Evolutionary conservation across 2,113 vertebrate species (phyloP), one percentile per base, ranked within the genome.

Genomic region (Cacatua alba): DNA sequence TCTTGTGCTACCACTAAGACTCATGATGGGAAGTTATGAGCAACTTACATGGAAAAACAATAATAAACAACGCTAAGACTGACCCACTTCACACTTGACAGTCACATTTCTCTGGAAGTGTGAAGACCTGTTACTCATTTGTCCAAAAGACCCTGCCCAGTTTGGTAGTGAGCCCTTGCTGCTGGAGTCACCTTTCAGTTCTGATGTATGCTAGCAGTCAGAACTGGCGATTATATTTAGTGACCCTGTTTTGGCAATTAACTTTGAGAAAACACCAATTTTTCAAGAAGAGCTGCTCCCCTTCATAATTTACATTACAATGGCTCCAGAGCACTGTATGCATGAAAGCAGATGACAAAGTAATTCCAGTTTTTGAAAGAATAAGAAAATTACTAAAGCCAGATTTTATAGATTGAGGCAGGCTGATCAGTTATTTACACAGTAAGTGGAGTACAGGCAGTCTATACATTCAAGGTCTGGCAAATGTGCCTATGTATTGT

Each of bases 231-330:
- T 82, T 62, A 11, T 31, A 62, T 59, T 46, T 28, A 83, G 31
- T 37, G 63, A 86, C 31, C 55, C 39, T 35, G n/a, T 68, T 94
- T 52, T 6, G 17, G 39, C 53, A 72, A 71, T 78, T 79, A 90
- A 82, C 29, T 76, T 80, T 11, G 19, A 55, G 53, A 80, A 90
- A 82, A 74, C 17, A 62, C 28, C 26, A 25, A 7, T 62, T 71
- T 82, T 90, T 80, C 88, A 88, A 63, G 86, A 85, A 84, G 24
- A 93, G 63, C 17, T 6, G 6, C 35, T 85, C 62, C 48, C 33
- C 39, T 35, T 37, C 52, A 23, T 17, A 46, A 59, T 55, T 57
- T 77, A 41, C n/a, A 80, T 75, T 78, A 71, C n/a, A 80, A 63
- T 17, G 21, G 46, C 37, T 74, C n/a, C 51, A 81, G 29, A 93